A percentile compares a stretch with the other conserved stretches of the same genome.
phyloP scores from a whole-genome alignment of 2,888 invertebrate species.

The Gibbula magus region DNA sequence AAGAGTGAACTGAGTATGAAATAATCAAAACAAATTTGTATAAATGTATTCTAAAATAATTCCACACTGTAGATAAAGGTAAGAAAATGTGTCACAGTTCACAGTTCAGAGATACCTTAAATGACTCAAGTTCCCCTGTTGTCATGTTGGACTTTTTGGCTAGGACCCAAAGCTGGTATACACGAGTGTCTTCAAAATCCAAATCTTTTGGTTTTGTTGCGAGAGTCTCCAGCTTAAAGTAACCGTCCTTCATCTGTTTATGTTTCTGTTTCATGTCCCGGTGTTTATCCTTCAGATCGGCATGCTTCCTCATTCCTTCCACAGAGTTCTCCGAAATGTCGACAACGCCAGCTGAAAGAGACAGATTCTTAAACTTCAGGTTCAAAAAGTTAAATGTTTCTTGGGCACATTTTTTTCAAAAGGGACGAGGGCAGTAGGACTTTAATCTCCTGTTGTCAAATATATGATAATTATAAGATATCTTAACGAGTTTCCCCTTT shows the following conservation, averaged over 20 bases:
- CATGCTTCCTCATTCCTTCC: not conserved
- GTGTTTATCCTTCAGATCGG: constrained; percentile 46
- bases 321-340: not conserved
- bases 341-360: not conserved
- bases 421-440: too few species aligned
- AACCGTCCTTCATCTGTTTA: constrained; percentile 77
- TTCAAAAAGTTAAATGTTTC: too few species aligned
- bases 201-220: constrained; percentile 79
- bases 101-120: constrained; percentile 80
- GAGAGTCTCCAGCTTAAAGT: constrained; percentile 46
- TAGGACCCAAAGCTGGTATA: constrained; percentile 90
- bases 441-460: too few species aligned
- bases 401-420: too few species aligned
- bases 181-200: constrained; percentile 90
- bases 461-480: too few species aligned
- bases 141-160: constrained; percentile 88
- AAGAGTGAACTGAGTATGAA: too few species aligned
- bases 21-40: too few species aligned
- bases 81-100: not conserved
- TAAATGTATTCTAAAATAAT: too few species aligned
- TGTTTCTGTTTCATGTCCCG: constrained; percentile 44
- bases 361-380: too few species aligned
- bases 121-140: constrained; percentile 86
- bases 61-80: too few species aligned
- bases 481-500: too few species aligned